Evolutionary conservation across 1,140 invertebrate genomes (phyloP).

Genomic region (Cardiocondyla obscurior): DNA sequence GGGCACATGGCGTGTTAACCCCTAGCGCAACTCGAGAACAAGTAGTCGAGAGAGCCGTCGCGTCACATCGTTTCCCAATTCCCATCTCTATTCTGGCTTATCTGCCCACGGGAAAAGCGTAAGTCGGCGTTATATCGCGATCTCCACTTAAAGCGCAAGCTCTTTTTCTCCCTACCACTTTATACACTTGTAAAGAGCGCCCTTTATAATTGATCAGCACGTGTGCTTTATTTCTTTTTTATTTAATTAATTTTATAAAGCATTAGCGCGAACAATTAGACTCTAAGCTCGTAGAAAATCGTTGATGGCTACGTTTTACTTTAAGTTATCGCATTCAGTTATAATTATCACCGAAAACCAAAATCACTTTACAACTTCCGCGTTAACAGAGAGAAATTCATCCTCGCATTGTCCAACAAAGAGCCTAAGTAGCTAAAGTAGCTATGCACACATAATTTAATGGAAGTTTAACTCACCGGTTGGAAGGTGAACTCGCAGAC

Average conservation of each 20-base stretch:
- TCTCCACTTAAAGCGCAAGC: slow-evolving; percentile 62
- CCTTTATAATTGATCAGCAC: not conserved
- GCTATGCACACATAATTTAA: slow-evolving; percentile 66
- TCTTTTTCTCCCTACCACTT: slow-evolving; percentile 16
- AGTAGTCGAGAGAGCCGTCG: slow-evolving; percentile 30
- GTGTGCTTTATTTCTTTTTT: not conserved
- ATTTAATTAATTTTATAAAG: not conserved
- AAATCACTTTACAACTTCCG: slow-evolving; percentile 60
- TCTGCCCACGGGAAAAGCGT: slow-evolving; percentile 57
- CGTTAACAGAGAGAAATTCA: slow-evolving; percentile 58
- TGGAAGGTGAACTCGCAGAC: slow-evolving; percentile 54
- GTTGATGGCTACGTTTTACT: not conserved
- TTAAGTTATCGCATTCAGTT: slow-evolving; percentile 24
- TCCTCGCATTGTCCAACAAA: slow-evolving; percentile 62
- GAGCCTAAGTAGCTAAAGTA: slow-evolving; percentile 65
- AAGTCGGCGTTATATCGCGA: slow-evolving; percentile 61
- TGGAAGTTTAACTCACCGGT: slow-evolving; percentile 59
- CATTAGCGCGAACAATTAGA: not conserved
- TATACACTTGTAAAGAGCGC: not conserved
- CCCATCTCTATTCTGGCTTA: slow-evolving; percentile 57
- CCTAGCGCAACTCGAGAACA: slow-evolving; percentile 40
- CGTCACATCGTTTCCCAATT: slow-evolving; percentile 50
- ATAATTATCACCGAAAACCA: slow-evolving; percentile 40
- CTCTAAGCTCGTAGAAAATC: not conserved
- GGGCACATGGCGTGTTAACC: slow-evolving; percentile 5